Evolutionary conservation across 2,888 invertebrate species (phyloP).

Genomic region (Leistus spinibarbis): DNA sequence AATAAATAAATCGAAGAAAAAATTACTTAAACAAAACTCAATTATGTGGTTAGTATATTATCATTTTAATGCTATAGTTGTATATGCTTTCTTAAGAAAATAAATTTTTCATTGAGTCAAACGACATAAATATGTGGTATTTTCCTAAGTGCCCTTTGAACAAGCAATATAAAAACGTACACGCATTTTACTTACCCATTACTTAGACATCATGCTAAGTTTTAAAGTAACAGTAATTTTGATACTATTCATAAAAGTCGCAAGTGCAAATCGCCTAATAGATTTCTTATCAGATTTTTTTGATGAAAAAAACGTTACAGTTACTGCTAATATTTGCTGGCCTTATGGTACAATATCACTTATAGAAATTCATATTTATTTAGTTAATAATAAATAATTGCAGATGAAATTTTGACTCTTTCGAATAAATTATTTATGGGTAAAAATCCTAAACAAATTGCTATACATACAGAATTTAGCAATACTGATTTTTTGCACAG

Average conservation of each 20-base stretch:
- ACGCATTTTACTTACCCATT: neutral
- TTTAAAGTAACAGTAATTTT: neutral
- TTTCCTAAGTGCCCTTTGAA: neutral
- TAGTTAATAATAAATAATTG: slow-evolving; percentile 10
- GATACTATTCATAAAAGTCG: neutral
- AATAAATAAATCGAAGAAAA: neutral
- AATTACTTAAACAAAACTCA: neutral
- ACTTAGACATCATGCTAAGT: neutral
- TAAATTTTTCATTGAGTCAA: neutral
- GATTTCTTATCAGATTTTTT: slow-evolving; percentile 29
- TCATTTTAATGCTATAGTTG: neutral
- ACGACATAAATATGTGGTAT: neutral
- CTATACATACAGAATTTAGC: slow-evolving; percentile 17
- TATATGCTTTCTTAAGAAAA: neutral
- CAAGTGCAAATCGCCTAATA: neutral
- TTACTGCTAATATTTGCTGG: slow-evolving; percentile 21
- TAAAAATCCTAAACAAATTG: slow-evolving; percentile 11
- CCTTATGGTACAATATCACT: slow-evolving; percentile 12
- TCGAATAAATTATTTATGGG: slow-evolving; percentile 7
- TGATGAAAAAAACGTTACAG: slow-evolving; percentile 18
- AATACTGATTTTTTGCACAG: slow-evolving; percentile 18
- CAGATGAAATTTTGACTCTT: slow-evolving; percentile 22
- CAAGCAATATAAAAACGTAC: neutral
- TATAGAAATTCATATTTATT: neutral
- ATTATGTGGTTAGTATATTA: neutral